A percentile compares a stretch with the other conserved stretches of the same genome.
Evolutionary conservation across 2,113 vertebrate species (phyloP).

Genomic region (Zapornia atra): DNA sequence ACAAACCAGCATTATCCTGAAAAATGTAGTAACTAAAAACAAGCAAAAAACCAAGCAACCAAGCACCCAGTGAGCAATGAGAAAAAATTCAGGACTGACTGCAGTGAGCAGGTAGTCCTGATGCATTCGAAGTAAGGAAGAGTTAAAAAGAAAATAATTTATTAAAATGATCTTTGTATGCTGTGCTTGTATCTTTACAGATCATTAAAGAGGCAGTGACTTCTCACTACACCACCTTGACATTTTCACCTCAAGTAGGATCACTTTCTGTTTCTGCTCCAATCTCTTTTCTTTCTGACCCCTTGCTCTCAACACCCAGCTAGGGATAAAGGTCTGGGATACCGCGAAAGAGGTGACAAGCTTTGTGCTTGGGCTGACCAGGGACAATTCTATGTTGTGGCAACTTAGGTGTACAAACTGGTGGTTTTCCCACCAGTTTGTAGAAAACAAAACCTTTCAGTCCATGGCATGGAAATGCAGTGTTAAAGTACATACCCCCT

Average conservation of each 20-base stretch:
- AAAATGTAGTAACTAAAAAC: neutral
- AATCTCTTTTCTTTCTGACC: neutral
- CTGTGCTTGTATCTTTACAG: neutral
- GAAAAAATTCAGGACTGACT: neutral
- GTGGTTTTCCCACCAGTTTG: neutral
- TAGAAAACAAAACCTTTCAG: neutral
- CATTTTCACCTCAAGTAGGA: neutral
- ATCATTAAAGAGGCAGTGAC: neutral
- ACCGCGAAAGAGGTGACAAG: neutral
- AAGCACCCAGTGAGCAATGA: neutral
- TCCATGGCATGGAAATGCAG: neutral
- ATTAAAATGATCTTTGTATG: neutral
- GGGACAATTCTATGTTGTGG: neutral
- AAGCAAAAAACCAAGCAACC: neutral
- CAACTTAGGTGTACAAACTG: too few relatives aligned
- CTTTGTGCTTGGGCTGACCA: fast-evolving
- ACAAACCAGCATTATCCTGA: neutral
- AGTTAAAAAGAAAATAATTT: neutral
- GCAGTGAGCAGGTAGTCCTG: neutral
- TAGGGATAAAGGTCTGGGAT: neutral
- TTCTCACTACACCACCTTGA: neutral
- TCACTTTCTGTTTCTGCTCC: neutral
- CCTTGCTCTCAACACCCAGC: neutral
- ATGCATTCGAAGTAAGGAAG: neutral
- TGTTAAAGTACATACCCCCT: neutral